These are phyloP conservation scores for Dysmachus trigonus DNA, from an alignment of 2,888 invertebrate species.

Conservation along the genomic window DNA sequence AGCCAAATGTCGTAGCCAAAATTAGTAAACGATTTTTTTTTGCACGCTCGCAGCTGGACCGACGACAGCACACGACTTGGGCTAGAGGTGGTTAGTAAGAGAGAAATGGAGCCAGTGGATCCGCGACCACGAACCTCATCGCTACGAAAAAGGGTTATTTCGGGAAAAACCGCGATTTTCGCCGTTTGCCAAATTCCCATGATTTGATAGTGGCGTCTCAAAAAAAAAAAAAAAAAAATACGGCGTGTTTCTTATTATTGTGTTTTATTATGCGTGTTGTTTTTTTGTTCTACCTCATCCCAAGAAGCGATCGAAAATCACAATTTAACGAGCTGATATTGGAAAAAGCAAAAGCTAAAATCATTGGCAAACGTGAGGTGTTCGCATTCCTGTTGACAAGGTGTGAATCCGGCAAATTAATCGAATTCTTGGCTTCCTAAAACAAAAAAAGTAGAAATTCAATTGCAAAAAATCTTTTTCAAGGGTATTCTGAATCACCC, in stretches of 20 bases:
- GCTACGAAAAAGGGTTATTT: not conserved
- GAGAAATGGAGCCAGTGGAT: not conserved
- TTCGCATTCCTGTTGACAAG: not conserved
- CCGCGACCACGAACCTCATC: not conserved
- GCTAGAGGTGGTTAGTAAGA: not conserved
- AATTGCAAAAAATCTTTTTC: not conserved
- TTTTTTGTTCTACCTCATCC: not conserved
- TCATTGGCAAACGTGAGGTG: not conserved
- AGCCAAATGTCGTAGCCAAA: not conserved
- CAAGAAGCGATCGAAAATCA: not conserved
- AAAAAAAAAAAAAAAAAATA: too few species aligned
- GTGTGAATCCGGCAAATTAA: conserved; percentile 4
- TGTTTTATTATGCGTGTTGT: not conserved
- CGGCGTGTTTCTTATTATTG: not conserved
- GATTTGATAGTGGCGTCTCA: conserved; percentile 5
- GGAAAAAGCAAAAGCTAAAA: not conserved
- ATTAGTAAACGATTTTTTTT: not conserved
- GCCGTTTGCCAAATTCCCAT: not conserved
- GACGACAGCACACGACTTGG: not conserved
- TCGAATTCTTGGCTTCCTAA: not conserved
- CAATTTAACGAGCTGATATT: not conserved
- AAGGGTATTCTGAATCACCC: not conserved
- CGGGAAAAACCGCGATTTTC: conserved; percentile 8
- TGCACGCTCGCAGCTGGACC: not conserved
- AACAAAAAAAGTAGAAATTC: not conserved